Conservation (phyloP, 2,797 vertebrate genomes). For the Nothura maculosa region DNA sequence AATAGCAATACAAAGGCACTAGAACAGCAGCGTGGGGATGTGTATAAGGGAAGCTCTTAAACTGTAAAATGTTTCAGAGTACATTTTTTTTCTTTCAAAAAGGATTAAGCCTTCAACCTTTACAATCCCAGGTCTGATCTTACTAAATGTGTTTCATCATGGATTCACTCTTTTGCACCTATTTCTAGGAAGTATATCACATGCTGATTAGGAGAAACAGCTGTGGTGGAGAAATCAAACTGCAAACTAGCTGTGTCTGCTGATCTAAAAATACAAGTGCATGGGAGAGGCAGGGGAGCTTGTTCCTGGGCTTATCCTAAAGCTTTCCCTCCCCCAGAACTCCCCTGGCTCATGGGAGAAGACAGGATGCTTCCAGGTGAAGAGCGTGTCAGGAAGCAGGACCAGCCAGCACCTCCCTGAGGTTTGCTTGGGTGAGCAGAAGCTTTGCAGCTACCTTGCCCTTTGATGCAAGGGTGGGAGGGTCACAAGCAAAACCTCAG, state of each 20-base stretch:
- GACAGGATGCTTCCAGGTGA: neutral
- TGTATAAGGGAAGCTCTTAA: neutral
- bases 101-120: neutral
- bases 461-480: rapidly evolving
- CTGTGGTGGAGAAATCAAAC: neutral
- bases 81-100: neutral
- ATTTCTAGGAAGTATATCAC: neutral
- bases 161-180: neutral
- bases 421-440: rapidly evolving
- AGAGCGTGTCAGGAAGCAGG: rapidly evolving
- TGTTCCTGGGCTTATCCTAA: neutral
- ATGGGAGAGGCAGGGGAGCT: neutral
- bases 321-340: rapidly evolving
- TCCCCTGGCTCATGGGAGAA: rapidly evolving
- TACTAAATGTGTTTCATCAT: neutral
- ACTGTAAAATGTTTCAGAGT: neutral
- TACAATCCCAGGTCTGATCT: neutral
- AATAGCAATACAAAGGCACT: neutral
- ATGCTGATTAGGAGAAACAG: neutral
- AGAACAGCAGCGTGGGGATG: neutral
- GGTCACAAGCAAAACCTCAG: neutral
- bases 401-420: rapidly evolving
- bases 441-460: neutral
- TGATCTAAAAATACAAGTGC: neutral
- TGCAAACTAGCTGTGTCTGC: rapidly evolving